phyloP scores from a whole-genome alignment of 2,888 invertebrate genomes.

The Tortrix viridana region DNA sequence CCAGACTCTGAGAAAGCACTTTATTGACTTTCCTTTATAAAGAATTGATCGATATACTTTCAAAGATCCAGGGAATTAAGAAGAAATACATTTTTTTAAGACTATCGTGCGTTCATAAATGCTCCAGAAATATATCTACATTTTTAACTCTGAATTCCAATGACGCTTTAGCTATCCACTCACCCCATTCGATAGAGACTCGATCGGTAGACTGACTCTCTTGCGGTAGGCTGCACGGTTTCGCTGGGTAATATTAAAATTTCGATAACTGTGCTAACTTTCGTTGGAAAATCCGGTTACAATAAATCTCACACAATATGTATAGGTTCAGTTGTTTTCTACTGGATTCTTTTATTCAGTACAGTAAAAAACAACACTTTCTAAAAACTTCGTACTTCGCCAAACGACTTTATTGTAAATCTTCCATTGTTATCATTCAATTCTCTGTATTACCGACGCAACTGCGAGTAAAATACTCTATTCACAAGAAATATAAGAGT shows the following conservation, averaged over 20 bases:
- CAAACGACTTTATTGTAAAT: constrained; percentile 22
- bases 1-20: too few relatives aligned
- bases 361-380: constrained; percentile 1
- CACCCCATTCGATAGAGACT: constrained; percentile 24
- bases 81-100: too few relatives aligned
- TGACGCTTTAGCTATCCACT: constrained; percentile 23
- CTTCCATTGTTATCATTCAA: constrained; percentile 34
- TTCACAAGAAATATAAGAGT: constrained; percentile 30
- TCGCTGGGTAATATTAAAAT: constrained; percentile 33
- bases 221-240: constrained; percentile 34
- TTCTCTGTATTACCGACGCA: constrained; percentile 23
- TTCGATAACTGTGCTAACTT: constrained; percentile 18
- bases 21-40: too few relatives aligned
- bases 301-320: too few relatives aligned
- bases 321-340: too few relatives aligned
- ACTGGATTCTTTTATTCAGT: neutral
- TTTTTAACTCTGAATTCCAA: constrained; percentile 24
- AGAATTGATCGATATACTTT: too few relatives aligned
- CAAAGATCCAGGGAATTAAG: too few relatives aligned
- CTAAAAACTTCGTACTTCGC: constrained; percentile 23
- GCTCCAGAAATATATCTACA: neutral
- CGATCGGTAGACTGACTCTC: constrained; percentile 26
- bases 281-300: constrained; percentile 11
- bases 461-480: constrained; percentile 27
- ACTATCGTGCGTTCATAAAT: too few relatives aligned